Evolutionary conservation across 1,140 invertebrate species (phyloP).

Genomic region (Belonocnema kinseyi): DNA sequence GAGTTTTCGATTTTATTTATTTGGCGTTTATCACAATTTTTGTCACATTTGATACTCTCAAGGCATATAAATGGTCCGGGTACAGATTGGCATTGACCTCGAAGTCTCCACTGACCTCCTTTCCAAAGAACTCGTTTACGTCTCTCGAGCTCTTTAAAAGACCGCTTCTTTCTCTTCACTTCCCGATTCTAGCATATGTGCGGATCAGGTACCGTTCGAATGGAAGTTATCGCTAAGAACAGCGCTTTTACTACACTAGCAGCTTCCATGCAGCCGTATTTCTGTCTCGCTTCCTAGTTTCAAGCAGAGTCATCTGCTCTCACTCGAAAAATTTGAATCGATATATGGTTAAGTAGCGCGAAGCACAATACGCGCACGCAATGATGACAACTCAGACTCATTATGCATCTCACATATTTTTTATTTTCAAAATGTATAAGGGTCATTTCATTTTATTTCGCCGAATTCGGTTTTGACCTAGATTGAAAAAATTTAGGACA

Average conservation of each 20-base stretch:
- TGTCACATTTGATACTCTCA: background rate
- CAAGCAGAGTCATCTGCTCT: background rate
- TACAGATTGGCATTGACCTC: constrained; percentile 58
- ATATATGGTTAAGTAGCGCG: constrained; percentile 5
- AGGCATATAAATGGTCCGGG: constrained; percentile 33
- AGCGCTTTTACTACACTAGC: constrained; percentile 47
- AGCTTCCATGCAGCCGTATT: background rate
- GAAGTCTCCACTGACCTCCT: constrained; percentile 63
- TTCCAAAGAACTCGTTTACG: constrained; percentile 60
- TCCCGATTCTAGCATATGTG: constrained; percentile 13
- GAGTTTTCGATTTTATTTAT: constrained; percentile 1
- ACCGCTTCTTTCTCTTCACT: constrained; percentile 38
- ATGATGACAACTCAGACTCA: background rate
- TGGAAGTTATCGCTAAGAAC: constrained; percentile 21
- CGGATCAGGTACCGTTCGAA: constrained; percentile 53
- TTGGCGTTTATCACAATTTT: background rate
- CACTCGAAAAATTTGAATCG: background rate
- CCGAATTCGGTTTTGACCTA: no score
- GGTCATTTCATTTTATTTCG: no score
- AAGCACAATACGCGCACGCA: background rate
- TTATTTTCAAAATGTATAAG: no score
- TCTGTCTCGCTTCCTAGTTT: background rate
- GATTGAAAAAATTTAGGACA: no score
- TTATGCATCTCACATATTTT: no score
- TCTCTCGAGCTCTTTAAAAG: constrained; percentile 28